A percentile compares a stretch with the other conserved stretches of the same genome.
Evolutionary conservation across 2,888 invertebrate species (phyloP).

Genomic region (Tyria jacobaeae): DNA sequence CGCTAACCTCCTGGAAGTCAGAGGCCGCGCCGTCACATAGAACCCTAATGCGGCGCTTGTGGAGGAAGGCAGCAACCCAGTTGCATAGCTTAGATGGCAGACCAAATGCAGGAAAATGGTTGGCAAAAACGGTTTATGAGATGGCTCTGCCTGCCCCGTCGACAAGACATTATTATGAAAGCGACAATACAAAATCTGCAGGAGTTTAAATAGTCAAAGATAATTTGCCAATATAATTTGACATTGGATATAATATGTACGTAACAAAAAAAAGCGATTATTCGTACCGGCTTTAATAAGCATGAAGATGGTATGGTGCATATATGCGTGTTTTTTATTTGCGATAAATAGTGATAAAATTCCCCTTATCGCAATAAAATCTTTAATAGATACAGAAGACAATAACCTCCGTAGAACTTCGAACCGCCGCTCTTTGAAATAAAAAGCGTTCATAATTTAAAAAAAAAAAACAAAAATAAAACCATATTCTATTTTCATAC

Average conservation of each 20-base stretch:
- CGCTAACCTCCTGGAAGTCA: too few species aligned
- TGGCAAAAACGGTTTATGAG: too few species aligned
- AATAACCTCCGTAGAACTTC: slow-evolving; percentile 1
- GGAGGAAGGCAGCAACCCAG: too few species aligned
- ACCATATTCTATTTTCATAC: slow-evolving; percentile 36
- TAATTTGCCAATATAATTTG: too few species aligned
- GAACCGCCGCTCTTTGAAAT: slow-evolving; percentile 1
- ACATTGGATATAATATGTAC: background rate
- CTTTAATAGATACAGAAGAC: background rate
- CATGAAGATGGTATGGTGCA: background rate
- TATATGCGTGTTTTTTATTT: background rate
- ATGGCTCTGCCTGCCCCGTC: too few species aligned
- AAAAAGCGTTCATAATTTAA: slow-evolving; percentile 19
- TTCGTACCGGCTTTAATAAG: background rate
- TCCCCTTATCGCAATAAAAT: background rate
- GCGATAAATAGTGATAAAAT: background rate
- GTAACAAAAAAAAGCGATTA: background rate
- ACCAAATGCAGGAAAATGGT: too few species aligned
- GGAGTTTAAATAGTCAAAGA: too few species aligned
- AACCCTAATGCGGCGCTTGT: too few species aligned
- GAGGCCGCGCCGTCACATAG: too few species aligned
- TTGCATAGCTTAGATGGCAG: too few species aligned
- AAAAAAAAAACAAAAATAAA: slow-evolving; percentile 19
- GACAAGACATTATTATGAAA: too few species aligned
- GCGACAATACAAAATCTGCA: too few species aligned